Evolutionary conservation across 1,140 invertebrate genomes (phyloP).

Genomic region (Harlomillsia oculata): DNA sequence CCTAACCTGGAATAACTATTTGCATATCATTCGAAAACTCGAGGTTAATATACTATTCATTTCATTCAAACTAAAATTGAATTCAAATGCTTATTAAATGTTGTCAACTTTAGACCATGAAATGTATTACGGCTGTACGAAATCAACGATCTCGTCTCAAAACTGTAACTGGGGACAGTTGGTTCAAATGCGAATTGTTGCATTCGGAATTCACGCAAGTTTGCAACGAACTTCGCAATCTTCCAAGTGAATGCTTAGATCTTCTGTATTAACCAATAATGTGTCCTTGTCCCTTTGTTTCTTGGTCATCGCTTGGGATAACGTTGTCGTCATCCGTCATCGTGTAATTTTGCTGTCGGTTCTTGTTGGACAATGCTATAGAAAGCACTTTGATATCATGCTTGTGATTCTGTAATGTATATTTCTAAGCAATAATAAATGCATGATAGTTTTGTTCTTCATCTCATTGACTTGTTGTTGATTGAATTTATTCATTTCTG

Average conservation of each 20-base stretch:
- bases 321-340: neutral
- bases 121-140: conserved; percentile 10
- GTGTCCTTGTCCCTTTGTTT: neutral
- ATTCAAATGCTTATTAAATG: neutral
- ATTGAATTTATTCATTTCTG: too few relatives aligned
- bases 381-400: neutral
- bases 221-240: conserved; percentile 12
- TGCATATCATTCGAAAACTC: neutral
- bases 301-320: neutral
- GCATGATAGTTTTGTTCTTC: neutral
- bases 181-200: conserved; percentile 16
- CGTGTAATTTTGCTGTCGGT: neutral
- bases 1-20: too few relatives aligned
- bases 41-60: neutral
- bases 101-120: conserved; percentile 2
- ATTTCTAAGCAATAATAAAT: neutral
- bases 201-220: conserved; percentile 13
- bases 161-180: neutral
- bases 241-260: conserved; percentile 22
- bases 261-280: neutral
- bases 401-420: neutral
- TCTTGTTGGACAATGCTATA: neutral
- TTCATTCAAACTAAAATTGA: neutral
- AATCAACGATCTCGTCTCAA: neutral
- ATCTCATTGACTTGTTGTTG: too few relatives aligned